Percentiles rank a stretch among this genome's conserved stretches.
These are phyloP conservation scores for Indri indri DNA, from an alignment of 2,113 vertebrate genomes.

Conservation along the genomic window DNA sequence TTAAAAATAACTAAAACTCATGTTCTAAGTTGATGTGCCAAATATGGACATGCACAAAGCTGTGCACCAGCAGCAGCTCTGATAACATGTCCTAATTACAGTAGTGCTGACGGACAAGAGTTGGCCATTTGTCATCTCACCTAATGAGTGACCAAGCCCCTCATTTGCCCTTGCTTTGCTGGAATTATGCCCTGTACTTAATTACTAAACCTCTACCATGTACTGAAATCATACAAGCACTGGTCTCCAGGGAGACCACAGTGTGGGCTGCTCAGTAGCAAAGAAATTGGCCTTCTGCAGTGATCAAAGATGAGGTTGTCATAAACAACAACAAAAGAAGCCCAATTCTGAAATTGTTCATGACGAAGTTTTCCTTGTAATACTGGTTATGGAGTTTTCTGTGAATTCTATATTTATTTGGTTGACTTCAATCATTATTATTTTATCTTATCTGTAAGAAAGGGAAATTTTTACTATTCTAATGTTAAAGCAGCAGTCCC, in stretches of 20 bases:
- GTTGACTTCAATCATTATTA: not conserved
- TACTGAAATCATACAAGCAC: not conserved
- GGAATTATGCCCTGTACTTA: not conserved
- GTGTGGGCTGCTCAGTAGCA: not conserved
- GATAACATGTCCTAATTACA: slow-evolving; percentile 16
- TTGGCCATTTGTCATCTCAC: slow-evolving; percentile 15
- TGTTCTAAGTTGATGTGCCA: not conserved
- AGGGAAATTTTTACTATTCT: not conserved
- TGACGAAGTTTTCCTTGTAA: not conserved
- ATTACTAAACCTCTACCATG: not conserved
- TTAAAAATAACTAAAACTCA: slow-evolving; percentile 18
- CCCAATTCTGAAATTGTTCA: not conserved
- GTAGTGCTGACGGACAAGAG: not conserved
- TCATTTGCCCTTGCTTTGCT: slow-evolving; percentile 4
- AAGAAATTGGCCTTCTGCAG: not conserved
- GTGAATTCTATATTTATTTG: not conserved
- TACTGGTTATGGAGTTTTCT: not conserved
- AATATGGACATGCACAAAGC: not conserved
- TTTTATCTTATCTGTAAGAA: not conserved
- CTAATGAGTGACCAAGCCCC: not conserved
- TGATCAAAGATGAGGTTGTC: not conserved
- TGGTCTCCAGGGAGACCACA: not conserved
- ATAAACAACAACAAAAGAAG: not conserved
- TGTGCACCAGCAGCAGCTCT: not conserved
- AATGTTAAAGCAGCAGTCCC: not conserved